Percentiles rank a stretch among this genome's conserved stretches.
Evolutionary conservation across 2,113 vertebrate genomes (phyloP).

Genomic region (Pogona vitticeps): DNA sequence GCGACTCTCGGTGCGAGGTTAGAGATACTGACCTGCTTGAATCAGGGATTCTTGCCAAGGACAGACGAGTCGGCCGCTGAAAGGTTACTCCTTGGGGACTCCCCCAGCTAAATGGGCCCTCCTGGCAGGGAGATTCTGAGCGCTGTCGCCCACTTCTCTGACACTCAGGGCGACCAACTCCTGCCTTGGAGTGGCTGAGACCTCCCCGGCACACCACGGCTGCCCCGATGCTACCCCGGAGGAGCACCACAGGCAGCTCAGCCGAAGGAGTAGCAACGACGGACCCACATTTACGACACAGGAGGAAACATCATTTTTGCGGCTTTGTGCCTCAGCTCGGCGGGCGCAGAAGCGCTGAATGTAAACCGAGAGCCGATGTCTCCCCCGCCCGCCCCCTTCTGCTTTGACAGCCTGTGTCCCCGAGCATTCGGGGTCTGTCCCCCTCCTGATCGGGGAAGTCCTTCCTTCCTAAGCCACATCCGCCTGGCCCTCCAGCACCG

Average conservation of each 20-base stretch:
- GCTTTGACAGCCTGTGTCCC: background rate
- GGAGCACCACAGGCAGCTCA: no score
- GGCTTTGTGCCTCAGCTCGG: background rate
- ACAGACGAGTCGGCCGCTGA: background rate
- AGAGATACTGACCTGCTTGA: no score
- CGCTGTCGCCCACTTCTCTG: no score
- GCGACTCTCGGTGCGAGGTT: background rate
- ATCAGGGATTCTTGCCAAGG: background rate
- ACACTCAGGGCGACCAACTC: no score
- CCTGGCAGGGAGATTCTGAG: no score
- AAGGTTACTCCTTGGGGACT: no score
- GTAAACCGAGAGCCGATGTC: background rate
- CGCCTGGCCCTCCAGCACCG: slow-evolving; percentile 35
- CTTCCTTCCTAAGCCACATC: slow-evolving; percentile 36
- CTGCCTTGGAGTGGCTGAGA: no score
- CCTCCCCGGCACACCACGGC: background rate
- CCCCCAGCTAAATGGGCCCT: no score
- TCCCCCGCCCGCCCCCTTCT: slow-evolving; percentile 32
- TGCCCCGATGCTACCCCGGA: background rate
- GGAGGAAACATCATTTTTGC: background rate
- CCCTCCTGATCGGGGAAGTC: slow-evolving; percentile 37
- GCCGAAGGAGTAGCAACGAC: background rate
- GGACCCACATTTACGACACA: fast-evolving
- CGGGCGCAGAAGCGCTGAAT: slow-evolving; percentile 2
- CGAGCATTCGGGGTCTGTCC: slow-evolving; percentile 42